These are phyloP conservation scores for Cricetomys ansorgei DNA, from an alignment of 2,113 vertebrate species.

Conservation along the genomic window DNA sequence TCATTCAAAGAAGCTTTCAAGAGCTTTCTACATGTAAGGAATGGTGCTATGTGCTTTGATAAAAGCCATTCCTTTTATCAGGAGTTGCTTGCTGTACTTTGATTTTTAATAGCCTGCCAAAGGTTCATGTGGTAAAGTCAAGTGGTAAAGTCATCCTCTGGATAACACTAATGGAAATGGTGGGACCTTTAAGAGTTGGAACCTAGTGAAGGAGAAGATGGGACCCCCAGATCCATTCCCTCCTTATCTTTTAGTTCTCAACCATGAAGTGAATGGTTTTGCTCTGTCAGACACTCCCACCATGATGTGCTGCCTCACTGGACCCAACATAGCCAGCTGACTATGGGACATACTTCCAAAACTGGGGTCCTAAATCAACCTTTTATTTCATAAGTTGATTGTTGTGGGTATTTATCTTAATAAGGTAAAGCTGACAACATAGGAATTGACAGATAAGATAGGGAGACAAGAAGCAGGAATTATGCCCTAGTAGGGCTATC, in stretches of 20 bases:
- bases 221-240: neutral
- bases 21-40: neutral
- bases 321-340: neutral
- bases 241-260: neutral
- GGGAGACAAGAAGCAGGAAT: neutral
- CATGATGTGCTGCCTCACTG: neutral
- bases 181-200: neutral
- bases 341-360: neutral
- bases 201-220: neutral
- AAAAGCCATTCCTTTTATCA: neutral
- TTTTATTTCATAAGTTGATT: neutral
- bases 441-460: neutral
- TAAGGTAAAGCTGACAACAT: neutral
- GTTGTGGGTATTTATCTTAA: neutral
- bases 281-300: neutral
- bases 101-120: neutral
- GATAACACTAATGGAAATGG: neutral
- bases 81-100: neutral
- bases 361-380: neutral
- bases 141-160: neutral
- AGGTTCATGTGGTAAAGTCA: neutral
- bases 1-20: constrained; percentile 11
- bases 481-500: neutral
- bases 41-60: neutral
- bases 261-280: neutral